Base-by-base conservation (phyloP, 35 echinoderm and acorn worm genomes). In the Diadema setosum region DNA sequence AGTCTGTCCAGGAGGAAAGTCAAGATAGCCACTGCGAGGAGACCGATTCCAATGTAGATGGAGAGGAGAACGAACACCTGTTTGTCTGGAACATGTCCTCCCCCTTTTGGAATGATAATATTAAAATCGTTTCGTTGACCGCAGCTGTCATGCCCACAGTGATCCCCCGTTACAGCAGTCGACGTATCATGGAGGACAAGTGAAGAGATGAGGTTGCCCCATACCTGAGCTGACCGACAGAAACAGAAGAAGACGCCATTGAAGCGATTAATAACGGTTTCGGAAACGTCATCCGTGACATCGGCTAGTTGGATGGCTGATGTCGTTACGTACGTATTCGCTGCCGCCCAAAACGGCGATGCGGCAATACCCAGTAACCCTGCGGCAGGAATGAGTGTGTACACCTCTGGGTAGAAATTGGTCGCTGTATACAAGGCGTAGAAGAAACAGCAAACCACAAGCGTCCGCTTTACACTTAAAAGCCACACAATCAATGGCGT, bases 291-390 rank as follows among this genome's bases (percentile, higher is more conserved):
- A 52, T 83, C 89, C 20, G 42, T 87, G 9, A 91, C 20, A 26
- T 83, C 91, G 6, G 95, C 87, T 2, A 90, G 41, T 17, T 82
- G 81, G 41, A 97, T 90, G 0, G 91, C 95, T 36, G 87, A 87
- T 5, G 95, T 93, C 24, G 95, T 97, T 0, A 97, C 59, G 56
- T 93, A 93, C 20, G 95, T 93, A n/a, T 88, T 88, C 58, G 90
- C 91, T 40, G 95, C 87, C 70, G 87, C 84, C 95, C 95, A 97
- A 14, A 93, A 58, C 17, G 87, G 91, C 5, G 70, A 86, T 0
- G 83, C 95, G 0, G 95, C 87, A 50, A 97, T 52, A 25, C 91
- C 95, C 31, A 97, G 31, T 14, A 93, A 50, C 15, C 70, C 17
- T 18, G 86, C 84, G 12, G 87, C 43, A 37, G 95, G 87, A 41